Evolutionary conservation across 2,888 invertebrate species (phyloP).

Genomic region (Ecdyonurus torrentis): DNA sequence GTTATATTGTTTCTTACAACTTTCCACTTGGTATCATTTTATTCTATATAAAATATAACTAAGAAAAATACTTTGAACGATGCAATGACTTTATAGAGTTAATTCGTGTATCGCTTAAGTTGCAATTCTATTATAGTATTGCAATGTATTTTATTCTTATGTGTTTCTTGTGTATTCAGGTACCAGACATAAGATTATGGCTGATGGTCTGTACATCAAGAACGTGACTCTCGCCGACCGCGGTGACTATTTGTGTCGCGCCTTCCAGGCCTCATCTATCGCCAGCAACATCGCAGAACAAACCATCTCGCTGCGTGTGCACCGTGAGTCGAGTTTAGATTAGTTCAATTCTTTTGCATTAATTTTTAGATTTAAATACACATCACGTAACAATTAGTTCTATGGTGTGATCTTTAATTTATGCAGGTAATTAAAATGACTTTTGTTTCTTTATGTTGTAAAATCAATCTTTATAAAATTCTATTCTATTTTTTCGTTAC

Average conservation of each 20-base stretch:
- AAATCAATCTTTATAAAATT: background rate
- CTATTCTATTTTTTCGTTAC: too few relatives aligned
- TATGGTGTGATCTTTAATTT: background rate
- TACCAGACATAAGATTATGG: constrained; percentile 30
- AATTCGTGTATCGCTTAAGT: too few relatives aligned
- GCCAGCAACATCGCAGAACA: constrained; percentile 35
- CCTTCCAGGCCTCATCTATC: constrained; percentile 30
- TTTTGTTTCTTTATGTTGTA: background rate
- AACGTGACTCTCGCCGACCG: constrained; percentile 36
- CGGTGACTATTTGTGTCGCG: constrained; percentile 39
- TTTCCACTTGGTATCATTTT: too few relatives aligned
- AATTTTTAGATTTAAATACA: background rate
- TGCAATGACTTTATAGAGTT: too few relatives aligned
- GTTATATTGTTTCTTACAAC: too few relatives aligned
- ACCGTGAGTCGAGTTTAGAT: constrained; percentile 39
- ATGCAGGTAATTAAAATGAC: too few relatives aligned
- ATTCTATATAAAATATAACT: too few relatives aligned
- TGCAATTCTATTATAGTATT: too few relatives aligned
- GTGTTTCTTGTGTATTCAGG: constrained; percentile 9
- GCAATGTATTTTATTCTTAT: background rate
- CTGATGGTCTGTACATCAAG: constrained; percentile 36
- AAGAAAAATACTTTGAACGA: too few relatives aligned
- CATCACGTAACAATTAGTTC: background rate
- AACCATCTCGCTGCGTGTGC: constrained; percentile 36
- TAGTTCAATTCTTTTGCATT: background rate